Conservation (phyloP, 2,113 vertebrate genomes). For the Salvelinus sp. region DNA sequence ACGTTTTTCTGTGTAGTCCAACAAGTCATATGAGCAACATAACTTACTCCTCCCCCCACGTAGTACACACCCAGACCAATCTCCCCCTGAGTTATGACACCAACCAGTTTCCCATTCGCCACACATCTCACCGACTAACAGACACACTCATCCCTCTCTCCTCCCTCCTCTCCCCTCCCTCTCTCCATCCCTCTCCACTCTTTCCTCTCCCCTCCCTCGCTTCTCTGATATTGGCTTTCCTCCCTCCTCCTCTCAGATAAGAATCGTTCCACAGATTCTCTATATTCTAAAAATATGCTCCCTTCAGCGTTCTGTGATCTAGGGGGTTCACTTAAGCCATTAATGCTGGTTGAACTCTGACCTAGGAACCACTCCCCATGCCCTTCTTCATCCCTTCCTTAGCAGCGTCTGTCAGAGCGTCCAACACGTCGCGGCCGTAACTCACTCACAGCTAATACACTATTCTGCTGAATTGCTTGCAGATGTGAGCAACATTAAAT, state of each 20-base stretch:
- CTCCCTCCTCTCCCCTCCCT: slow-evolving; percentile 15
- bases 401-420: slow-evolving; percentile 41
- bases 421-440: slow-evolving; percentile 16
- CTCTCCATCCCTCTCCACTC: slow-evolving; percentile 20
- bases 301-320: slow-evolving; percentile 62
- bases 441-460: slow-evolving; percentile 48
- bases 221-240: slow-evolving; percentile 67
- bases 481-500: slow-evolving; percentile 57
- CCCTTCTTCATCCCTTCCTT: slow-evolving; percentile 50
- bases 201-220: not conserved
- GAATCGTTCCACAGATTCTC: slow-evolving; percentile 69
- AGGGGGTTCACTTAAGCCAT: slow-evolving; percentile 60
- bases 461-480: slow-evolving; percentile 49
- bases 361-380: slow-evolving; percentile 41
- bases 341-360: slow-evolving; percentile 58
- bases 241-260: slow-evolving; percentile 62
- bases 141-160: slow-evolving; percentile 35
- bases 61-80: slow-evolving; percentile 7
- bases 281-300: slow-evolving; percentile 70
- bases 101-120: slow-evolving; percentile 41
- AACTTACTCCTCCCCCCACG: not conserved
- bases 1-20: slow-evolving; percentile 29
- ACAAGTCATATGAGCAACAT: slow-evolving; percentile 38
- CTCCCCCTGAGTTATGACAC: slow-evolving; percentile 35
- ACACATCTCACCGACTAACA: slow-evolving; percentile 49